Percentiles rank a stretch among this genome's conserved stretches.
These are phyloP conservation scores for Aromia moschata DNA, from an alignment of 2,888 invertebrate genomes.

Conservation along the genomic window DNA sequence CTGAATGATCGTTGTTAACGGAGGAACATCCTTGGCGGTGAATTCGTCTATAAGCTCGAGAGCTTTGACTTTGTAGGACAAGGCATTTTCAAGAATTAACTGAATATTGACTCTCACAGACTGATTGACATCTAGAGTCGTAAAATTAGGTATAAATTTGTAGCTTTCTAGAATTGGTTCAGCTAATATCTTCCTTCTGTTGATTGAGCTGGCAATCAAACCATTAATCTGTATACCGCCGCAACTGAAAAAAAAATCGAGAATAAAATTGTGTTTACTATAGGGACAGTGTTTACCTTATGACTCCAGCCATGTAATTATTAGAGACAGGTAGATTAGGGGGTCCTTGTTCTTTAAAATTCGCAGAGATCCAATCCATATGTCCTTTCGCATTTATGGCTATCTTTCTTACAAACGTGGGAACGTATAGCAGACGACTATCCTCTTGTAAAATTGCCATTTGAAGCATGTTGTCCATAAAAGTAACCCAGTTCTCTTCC, in stretches of 20 bases:
- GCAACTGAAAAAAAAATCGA: constrained; percentile 67
- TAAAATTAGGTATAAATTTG: constrained; percentile 73
- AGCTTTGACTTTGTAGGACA: constrained; percentile 64
- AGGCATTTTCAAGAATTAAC: constrained; percentile 74
- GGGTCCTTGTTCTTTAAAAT: constrained; percentile 20
- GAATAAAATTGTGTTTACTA: no score
- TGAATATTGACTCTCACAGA: constrained; percentile 73
- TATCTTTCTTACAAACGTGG: constrained; percentile 67
- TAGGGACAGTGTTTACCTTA: no score
- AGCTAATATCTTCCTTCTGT: constrained; percentile 72
- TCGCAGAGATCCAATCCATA: constrained; percentile 38
- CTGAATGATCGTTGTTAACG: constrained; percentile 67
- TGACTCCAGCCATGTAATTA: constrained; percentile 58
- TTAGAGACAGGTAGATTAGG: constrained; percentile 56
- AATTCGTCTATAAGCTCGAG: constrained; percentile 48
- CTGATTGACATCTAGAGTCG: constrained; percentile 41
- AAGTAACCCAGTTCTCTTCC: constrained; percentile 80
- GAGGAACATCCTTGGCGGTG: constrained; percentile 57
- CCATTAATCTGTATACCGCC: constrained; percentile 84
- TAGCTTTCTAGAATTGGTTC: constrained; percentile 83
- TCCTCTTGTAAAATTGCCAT: constrained; percentile 74
- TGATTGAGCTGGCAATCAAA: constrained; percentile 78
- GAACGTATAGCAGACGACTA: constrained; percentile 75
- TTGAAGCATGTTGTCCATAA: constrained; percentile 89
- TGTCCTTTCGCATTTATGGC: constrained; percentile 63